Evolutionary conservation across 2,888 invertebrate genomes (phyloP).

Genomic region (Leptinotarsa juncta): DNA sequence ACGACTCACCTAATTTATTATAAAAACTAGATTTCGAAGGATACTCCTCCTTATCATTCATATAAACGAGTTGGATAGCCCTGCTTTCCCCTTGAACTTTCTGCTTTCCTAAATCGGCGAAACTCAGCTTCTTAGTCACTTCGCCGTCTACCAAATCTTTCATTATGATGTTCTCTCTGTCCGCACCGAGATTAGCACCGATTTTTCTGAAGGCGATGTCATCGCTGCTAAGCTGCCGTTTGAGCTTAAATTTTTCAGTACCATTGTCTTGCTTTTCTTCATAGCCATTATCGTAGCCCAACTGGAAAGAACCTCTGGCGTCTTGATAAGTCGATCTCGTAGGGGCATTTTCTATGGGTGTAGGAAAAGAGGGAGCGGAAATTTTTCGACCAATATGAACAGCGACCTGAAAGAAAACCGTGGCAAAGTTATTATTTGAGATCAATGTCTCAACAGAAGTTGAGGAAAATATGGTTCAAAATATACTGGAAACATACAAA

Average conservation of each 20-base stretch:
- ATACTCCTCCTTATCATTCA: conserved; percentile 71
- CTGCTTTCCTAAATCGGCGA: conserved; percentile 77
- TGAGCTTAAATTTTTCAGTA: conserved; percentile 69
- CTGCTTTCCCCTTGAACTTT: conserved; percentile 69
- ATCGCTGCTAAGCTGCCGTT: conserved; percentile 73
- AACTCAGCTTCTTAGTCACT: conserved; percentile 72
- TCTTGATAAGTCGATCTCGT: conserved; percentile 82
- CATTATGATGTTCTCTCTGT: conserved; percentile 65
- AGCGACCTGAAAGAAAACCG: conserved; percentile 57
- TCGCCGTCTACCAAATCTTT: conserved; percentile 74
- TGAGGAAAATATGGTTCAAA: not conserved
- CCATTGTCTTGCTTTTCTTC: conserved; percentile 75
- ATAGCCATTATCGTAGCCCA: conserved; percentile 74
- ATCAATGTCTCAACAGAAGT: not conserved
- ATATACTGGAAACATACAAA: too few relatives aligned
- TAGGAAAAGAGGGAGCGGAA: conserved; percentile 69
- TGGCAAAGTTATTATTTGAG: not conserved
- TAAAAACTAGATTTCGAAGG: conserved; percentile 56
- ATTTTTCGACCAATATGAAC: conserved; percentile 68
- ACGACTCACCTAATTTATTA: conserved; percentile 45
- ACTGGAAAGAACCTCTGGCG: conserved; percentile 76
- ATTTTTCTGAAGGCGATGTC: conserved; percentile 66
- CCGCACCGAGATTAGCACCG: conserved; percentile 60
- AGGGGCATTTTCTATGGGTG: conserved; percentile 71
- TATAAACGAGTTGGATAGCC: conserved; percentile 70